Evolutionary conservation across 2,113 vertebrate species (phyloP).

Genomic region (mouse (Mus musculus)): GRCm39 chr5:115691001-115691500

Average conservation of each 20-base stretch:
- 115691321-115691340: not conserved
- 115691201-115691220: not conserved
- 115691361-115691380: not conserved
- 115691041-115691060: conserved; percentile 98
- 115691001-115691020: not conserved
- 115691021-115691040: conserved; percentile 88
- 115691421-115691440: not conserved
- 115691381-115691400: accelerated
- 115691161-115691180: conserved; percentile 99
- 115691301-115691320: not conserved
- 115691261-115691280: not conserved
- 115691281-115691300: not conserved
- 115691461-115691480: not conserved
- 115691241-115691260: not conserved
- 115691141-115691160: conserved; percentile 97
- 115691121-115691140: conserved; percentile 99
- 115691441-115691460: not conserved
- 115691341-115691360: not conserved
- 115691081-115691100: conserved; percentile 99
- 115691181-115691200: conserved; percentile 92
- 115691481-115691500: not conserved
- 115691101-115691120: conserved; percentile 96
- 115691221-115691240: not conserved
- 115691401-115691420: not conserved
- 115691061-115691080: conserved; percentile 98